phyloP scores from a whole-genome alignment of 2,797 vertebrate genomes.

The Amniataba percoides region DNA sequence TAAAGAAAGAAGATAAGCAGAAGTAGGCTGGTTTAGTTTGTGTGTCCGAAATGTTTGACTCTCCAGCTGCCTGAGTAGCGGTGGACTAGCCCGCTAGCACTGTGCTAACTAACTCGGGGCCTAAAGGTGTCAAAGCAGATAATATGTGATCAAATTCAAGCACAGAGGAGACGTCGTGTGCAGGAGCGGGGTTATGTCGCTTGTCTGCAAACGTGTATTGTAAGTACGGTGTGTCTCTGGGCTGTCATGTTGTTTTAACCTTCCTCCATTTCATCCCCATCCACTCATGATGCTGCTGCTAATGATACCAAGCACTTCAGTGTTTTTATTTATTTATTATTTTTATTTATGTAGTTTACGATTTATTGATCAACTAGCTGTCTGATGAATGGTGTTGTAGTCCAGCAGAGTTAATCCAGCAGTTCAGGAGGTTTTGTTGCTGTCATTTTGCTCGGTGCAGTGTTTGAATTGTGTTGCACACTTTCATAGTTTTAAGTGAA shows the following conservation, averaged over 20 bases:
- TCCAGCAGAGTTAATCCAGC: constrained; percentile 12
- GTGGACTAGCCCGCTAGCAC: constrained; percentile 45
- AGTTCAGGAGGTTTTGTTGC: background rate
- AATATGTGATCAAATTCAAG: constrained; percentile 2
- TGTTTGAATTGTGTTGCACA: constrained; percentile 10
- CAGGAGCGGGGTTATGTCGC: background rate
- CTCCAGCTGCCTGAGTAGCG: constrained; percentile 37
- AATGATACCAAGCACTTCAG: constrained; percentile 34
- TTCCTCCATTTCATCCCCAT: constrained; percentile 44
- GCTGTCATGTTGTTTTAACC: constrained; percentile 43
- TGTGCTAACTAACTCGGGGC: constrained; percentile 64
- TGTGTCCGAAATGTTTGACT: constrained; percentile 40
- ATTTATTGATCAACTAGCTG: constrained; percentile 52
- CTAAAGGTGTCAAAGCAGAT: constrained; percentile 56
- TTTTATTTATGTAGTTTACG: background rate
- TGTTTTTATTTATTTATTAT: background rate
- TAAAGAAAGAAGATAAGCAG: background rate
- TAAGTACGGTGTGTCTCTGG: constrained; percentile 15
- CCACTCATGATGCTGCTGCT: constrained; percentile 46
- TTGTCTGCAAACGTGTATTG: background rate
- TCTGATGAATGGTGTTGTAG: constrained; percentile 6
- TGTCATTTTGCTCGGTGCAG: constrained; percentile 1
- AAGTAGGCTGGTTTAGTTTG: constrained; percentile 11
- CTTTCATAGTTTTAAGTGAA: background rate
- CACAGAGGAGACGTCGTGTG: constrained; percentile 30